Evolutionary conservation across 2,797 vertebrate species (phyloP), one percentile per base, ranked within the genome.

Genomic region (Myotis vivesi): DNA sequence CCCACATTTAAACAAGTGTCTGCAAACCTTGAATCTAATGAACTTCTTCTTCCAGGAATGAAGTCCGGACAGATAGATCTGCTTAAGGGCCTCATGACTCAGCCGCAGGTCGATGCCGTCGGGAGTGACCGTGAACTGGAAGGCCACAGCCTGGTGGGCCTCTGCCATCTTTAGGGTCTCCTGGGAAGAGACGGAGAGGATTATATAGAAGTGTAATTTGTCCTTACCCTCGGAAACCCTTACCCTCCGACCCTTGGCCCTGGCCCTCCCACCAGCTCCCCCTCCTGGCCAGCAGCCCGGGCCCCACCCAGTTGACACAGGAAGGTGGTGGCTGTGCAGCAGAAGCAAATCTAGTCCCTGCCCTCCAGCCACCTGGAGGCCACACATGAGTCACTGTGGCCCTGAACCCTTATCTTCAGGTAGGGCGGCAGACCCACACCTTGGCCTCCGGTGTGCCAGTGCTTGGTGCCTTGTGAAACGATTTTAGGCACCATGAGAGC

Each of bases 31-130:
- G 98, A 99, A 99, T 92, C 99, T 98, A 97, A 99, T 99, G 97
- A 99, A 99, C 97, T 99, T 99, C 98, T 99, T 99, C 96, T 99
- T 99, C 99, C 99, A 99, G 46, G 99, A 99, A 88, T 99, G 99
- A 49, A 99, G 98, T 84, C 99, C 99, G 1, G 99, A 99, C 0
- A 99, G 98, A 95, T 99, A 99, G 97, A 99, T 99, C 94, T 99
- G 99, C 46, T 98, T 99, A 7, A 99, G 99, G 3, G 99, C 99
- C 97, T 99, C 99, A 19, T 99, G 99, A 97, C 99, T 99, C 97
- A 99, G 98, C 22, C 99, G 99, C 19, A 99, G 98, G 97, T 99
- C 99, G 30, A 99, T 99, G 41, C 99, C 99, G 96, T 99, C 99
- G 0, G 99, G 99, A 51, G 98, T 99, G 97, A 99, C 99, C 0